Conservation (phyloP, 2,113 vertebrate genomes). For the Taxidea taxus region DNA sequence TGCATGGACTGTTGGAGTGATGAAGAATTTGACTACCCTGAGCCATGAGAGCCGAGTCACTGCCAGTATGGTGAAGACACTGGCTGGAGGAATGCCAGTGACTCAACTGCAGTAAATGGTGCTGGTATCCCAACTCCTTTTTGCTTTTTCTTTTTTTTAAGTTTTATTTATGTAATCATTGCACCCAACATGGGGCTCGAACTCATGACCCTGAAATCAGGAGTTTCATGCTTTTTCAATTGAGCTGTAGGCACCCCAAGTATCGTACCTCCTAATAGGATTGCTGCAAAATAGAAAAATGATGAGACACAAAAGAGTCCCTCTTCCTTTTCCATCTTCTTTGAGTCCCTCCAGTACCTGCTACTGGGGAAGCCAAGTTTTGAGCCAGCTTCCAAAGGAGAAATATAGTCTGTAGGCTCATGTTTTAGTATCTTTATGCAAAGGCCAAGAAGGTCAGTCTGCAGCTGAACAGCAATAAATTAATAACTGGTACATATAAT, state of each 20-base stretch:
- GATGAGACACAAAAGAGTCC: too few relatives aligned
- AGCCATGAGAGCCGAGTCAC: neutral
- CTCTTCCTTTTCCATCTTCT: neutral
- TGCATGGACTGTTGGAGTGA: rapidly evolving
- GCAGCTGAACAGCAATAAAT: neutral
- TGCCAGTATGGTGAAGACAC: neutral
- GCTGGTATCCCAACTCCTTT: neutral
- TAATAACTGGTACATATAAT: neutral
- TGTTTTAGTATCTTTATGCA: neutral
- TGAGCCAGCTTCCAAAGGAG: too few relatives aligned
- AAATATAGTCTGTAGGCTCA: neutral
- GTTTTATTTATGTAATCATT: neutral
- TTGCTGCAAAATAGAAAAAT: neutral
- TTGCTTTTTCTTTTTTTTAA: neutral
- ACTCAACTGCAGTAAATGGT: too few relatives aligned
- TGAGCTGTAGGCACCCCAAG: neutral
- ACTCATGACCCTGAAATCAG: neutral
- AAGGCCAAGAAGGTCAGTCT: neutral
- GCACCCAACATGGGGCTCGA: neutral
- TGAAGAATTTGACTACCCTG: neutral
- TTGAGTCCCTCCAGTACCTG: neutral
- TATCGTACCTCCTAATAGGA: neutral
- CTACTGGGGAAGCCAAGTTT: too few relatives aligned
- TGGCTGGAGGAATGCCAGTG: neutral
- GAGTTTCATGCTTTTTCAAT: neutral